Conservation (phyloP, 2,113 vertebrate species). For the Gopherus evgoodei region DNA sequence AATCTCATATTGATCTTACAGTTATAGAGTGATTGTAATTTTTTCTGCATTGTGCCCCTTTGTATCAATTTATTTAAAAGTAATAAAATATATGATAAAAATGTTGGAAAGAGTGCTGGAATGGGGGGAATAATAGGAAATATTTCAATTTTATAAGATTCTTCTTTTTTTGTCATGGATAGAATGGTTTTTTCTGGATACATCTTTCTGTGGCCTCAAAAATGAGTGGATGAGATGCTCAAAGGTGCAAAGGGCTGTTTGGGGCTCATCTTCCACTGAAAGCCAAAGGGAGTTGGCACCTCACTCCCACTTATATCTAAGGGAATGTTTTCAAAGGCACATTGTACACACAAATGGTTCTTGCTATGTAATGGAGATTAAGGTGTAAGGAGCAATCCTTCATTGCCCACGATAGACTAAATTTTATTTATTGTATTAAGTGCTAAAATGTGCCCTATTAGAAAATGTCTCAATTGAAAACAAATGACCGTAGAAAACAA, state of each 20-base stretch:
- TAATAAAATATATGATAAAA: slow-evolving; percentile 21
- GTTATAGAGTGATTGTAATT: slow-evolving; percentile 43
- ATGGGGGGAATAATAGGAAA: slow-evolving; percentile 8
- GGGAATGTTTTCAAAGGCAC: too few species aligned
- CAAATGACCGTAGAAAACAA: neutral
- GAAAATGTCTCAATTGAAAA: neutral
- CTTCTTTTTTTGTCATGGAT: slow-evolving; percentile 16
- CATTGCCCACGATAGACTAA: neutral
- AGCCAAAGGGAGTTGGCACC: neutral
- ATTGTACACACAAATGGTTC: neutral
- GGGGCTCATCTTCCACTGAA: neutral
- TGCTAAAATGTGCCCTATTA: neutral
- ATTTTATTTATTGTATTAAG: neutral
- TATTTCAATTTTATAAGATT: neutral
- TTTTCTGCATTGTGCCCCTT: slow-evolving; percentile 36
- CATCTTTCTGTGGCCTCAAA: neutral
- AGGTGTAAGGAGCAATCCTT: neutral
- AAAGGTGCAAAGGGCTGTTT: neutral
- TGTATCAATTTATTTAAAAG: slow-evolving; percentile 39
- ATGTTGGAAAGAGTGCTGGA: neutral
- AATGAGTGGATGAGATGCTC: neutral
- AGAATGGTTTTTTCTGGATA: neutral
- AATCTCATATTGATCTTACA: slow-evolving; percentile 29
- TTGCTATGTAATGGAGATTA: neutral
- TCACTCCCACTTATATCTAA: too few species aligned